These are phyloP conservation scores for Hirtodrosophila duncani DNA, from an alignment of 2,888 invertebrate genomes.

Conservation along the genomic window DNA sequence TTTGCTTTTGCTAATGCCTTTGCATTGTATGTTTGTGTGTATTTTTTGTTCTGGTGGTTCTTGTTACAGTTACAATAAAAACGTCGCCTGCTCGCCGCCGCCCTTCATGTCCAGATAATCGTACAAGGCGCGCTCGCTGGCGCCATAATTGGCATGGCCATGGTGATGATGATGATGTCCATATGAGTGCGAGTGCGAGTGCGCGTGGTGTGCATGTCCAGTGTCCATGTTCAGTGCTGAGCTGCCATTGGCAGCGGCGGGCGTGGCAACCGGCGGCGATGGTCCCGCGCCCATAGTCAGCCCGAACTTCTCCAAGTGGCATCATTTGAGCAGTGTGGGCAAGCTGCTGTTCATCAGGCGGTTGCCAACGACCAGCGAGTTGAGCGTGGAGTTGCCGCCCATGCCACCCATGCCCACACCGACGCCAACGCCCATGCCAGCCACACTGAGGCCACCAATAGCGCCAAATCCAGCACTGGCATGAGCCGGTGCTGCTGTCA, in stretches of 20 bases:
- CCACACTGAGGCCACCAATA: constrained; percentile 57
- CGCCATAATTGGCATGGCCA: constrained; percentile 35
- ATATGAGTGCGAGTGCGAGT: background rate
- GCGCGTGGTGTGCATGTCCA: background rate
- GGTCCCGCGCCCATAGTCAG: constrained; percentile 61
- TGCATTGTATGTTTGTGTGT: no score
- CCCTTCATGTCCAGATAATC: constrained; percentile 63
- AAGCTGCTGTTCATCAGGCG: constrained; percentile 74
- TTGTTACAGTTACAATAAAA: constrained; percentile 64
- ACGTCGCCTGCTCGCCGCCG: constrained; percentile 53
- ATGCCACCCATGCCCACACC: constrained; percentile 66
- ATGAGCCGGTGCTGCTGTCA: constrained; percentile 64
- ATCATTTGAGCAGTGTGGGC: constrained; percentile 76
- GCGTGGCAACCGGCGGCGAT: constrained; percentile 53
- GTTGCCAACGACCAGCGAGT: constrained; percentile 74
- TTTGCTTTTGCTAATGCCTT: constrained; percentile 28
- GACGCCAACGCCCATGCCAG: constrained; percentile 62
- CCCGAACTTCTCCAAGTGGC: constrained; percentile 73
- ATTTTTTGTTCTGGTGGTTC: constrained; percentile 63
- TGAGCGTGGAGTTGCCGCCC: constrained; percentile 69
- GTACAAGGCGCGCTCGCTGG: constrained; percentile 52
- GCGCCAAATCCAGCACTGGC: constrained; percentile 54
- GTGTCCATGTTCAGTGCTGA: constrained; percentile 37
- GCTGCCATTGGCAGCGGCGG: constrained; percentile 33
- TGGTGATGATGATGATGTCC: constrained; percentile 3